A percentile compares a stretch with the other conserved stretches of the same genome.
These are phyloP conservation scores for Podarcis siculus DNA, from an alignment of 2,797 vertebrate genomes.

Conservation along the genomic window DNA sequence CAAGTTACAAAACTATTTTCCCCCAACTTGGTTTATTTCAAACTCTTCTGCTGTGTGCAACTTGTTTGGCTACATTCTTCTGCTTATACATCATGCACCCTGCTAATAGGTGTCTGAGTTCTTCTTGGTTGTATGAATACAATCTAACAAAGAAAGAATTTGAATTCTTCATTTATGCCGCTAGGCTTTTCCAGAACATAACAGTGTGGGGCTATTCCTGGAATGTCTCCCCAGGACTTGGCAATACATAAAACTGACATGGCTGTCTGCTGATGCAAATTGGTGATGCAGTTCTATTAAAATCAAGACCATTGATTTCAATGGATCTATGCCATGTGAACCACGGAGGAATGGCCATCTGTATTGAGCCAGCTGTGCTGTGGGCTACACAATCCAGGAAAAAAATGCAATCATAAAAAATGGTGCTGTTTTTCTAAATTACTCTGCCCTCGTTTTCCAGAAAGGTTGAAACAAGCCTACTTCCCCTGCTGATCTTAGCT, in stretches of 20 bases:
- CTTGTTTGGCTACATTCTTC: neutral
- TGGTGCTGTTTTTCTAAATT: neutral
- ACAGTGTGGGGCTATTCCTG: neutral
- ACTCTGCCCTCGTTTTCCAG: conserved; percentile 17
- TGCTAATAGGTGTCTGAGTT: neutral
- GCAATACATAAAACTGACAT: neutral
- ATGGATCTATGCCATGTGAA: neutral
- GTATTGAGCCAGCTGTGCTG: neutral
- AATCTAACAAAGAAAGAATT: conserved; percentile 23
- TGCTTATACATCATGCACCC: neutral
- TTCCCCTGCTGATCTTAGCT: conserved; percentile 1
- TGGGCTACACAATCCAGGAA: neutral
- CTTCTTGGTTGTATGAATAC: neutral
- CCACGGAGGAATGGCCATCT: neutral
- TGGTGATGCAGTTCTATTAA: conserved; percentile 1
- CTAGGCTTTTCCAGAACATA: neutral
- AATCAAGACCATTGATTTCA: neutral
- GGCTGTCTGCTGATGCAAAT: neutral
- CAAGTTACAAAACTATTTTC: neutral
- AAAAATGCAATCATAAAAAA: conserved; percentile 4
- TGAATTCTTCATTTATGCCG: conserved; percentile 22
- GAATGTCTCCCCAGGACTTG: conserved; percentile 1
- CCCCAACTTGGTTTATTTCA: neutral
- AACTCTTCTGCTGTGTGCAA: neutral
- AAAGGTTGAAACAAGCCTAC: conserved; percentile 42